phyloP scores from a whole-genome alignment of 2,797 vertebrate species.

The Buphagus erythrorhynchus region DNA sequence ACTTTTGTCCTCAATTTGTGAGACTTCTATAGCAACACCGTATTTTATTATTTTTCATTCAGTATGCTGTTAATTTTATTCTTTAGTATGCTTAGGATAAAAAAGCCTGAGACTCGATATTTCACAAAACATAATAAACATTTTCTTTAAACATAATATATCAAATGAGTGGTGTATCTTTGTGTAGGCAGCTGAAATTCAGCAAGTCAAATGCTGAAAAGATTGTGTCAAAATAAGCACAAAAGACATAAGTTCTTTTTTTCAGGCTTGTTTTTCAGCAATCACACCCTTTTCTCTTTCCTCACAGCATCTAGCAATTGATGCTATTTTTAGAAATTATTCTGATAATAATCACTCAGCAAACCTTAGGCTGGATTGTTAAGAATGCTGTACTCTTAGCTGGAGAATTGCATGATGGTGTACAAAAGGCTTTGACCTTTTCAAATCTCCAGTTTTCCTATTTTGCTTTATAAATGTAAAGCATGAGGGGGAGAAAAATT shows the following conservation, averaged over 20 bases:
- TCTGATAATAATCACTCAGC: slow-evolving; percentile 1
- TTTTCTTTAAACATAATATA: neutral
- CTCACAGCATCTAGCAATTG: neutral
- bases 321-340: slow-evolving; percentile 33
- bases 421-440: neutral
- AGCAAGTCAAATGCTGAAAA: neutral
- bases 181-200: neutral
- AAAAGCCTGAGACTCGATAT: neutral
- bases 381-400: neutral
- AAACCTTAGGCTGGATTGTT: neutral
- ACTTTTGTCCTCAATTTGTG: neutral
- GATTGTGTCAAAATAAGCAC: neutral
- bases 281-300: neutral
- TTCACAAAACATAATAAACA: neutral
- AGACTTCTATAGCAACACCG: neutral
- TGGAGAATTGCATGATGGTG: neutral
- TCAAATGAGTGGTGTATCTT: neutral
- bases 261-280: slow-evolving; percentile 6
- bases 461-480: neutral
- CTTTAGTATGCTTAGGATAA: neutral
- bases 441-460: neutral
- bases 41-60: neutral
- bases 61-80: neutral
- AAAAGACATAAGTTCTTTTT: neutral
- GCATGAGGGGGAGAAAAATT: rapidly evolving